phyloP scores from a whole-genome alignment of 2,113 vertebrate genomes.

The Lophura nycthemera region DNA sequence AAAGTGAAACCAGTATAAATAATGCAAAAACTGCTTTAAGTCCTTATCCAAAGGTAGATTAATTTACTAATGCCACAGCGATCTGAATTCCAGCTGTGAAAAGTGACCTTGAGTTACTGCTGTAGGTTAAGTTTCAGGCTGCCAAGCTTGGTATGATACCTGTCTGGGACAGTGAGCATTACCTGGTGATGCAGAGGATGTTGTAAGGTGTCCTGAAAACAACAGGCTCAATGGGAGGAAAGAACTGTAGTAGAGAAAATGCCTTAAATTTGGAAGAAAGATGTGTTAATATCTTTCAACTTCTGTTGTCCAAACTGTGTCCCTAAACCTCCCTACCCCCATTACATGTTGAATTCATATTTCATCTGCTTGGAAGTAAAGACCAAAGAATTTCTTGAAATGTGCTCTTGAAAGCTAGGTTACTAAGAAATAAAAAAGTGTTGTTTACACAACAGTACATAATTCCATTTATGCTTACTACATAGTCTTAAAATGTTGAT shows the following conservation, averaged over 20 bases:
- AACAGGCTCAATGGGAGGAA: accelerated
- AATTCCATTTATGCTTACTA: not conserved
- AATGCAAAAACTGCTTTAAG: not conserved
- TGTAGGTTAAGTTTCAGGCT: not conserved
- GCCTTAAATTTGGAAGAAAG: not conserved
- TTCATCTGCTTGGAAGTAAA: not conserved
- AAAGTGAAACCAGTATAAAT: slow-evolving; percentile 26
- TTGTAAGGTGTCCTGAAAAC: not conserved
- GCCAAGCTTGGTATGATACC: accelerated
- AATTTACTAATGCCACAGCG: not conserved
- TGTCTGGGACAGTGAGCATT: accelerated
- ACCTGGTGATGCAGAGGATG: not conserved
- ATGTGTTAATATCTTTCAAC: accelerated
- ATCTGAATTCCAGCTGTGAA: not conserved
- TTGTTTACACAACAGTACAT: not conserved
- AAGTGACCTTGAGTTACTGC: not conserved
- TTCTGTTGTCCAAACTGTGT: not conserved
- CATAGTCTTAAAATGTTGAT: accelerated
- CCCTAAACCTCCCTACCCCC: not conserved
- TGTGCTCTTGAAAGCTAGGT: not conserved
- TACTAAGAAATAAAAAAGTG: not conserved
- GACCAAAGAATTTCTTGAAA: not conserved
- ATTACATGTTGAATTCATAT: not conserved
- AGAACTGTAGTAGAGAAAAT: not conserved
- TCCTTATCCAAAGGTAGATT: not conserved